phyloP scores from a whole-genome alignment of 2,797 vertebrate species.

The Aeoliscus strigatus region DNA sequence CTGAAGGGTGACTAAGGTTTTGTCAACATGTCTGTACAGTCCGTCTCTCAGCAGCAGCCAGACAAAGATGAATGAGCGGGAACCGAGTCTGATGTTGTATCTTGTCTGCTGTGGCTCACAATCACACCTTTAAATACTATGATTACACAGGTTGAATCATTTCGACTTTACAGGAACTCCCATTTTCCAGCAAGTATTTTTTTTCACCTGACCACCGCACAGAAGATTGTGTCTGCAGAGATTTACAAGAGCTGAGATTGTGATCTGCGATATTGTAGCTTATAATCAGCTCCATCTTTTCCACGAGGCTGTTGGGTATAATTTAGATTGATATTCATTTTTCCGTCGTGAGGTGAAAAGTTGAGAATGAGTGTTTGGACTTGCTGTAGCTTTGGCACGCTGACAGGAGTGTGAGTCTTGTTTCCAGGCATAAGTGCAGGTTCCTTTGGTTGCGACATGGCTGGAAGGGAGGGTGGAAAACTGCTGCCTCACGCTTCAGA shows the following conservation, averaged over 20 bases:
- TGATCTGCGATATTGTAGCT: conserved; percentile 1
- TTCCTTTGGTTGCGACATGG: conserved; percentile 34
- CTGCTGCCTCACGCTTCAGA: conserved; percentile 9
- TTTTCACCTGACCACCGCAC: conserved; percentile 4
- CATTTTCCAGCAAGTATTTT: conserved; percentile 2
- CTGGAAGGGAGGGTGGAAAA: conserved; percentile 16
- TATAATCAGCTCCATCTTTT: conserved; percentile 8
- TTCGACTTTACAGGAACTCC: conserved; percentile 42
- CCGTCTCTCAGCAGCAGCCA: conserved; percentile 10
- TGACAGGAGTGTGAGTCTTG: conserved; percentile 31
- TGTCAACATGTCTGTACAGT: no score
- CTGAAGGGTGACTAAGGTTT: no score
- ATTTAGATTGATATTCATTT: conserved; percentile 8
- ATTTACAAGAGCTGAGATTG: neutral
- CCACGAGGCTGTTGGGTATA: neutral
- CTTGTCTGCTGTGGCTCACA: conserved; percentile 44
- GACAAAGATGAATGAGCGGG: conserved; percentile 15
- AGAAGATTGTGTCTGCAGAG: neutral
- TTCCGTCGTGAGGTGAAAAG: conserved; percentile 11
- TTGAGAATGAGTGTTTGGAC: conserved; percentile 23
- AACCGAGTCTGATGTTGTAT: conserved; percentile 28
- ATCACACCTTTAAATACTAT: conserved; percentile 39
- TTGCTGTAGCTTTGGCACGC: conserved; percentile 28
- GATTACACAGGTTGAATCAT: conserved; percentile 40
- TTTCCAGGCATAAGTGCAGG: conserved; percentile 31